Percentiles rank a stretch among this genome's conserved stretches.
These are phyloP conservation scores for Tetragnatha montana DNA, from an alignment of 2,888 invertebrate genomes.

Conservation along the genomic window DNA sequence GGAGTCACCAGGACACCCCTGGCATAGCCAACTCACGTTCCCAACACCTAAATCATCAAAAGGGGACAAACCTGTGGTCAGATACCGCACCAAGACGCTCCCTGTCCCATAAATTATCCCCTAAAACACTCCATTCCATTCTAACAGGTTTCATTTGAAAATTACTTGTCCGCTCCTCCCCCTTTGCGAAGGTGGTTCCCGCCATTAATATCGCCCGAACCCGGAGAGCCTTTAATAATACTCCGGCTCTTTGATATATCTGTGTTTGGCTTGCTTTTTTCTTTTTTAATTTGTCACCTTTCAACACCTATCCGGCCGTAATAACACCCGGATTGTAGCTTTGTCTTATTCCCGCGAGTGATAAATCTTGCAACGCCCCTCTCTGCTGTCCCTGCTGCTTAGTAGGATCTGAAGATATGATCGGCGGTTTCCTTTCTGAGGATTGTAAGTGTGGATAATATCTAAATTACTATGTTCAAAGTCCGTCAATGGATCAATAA, in stretches of 20 bases:
- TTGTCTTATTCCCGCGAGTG: slow-evolving; percentile 4
- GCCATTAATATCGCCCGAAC: slow-evolving; percentile 36
- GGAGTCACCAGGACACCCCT: neutral
- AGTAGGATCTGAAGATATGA: no score
- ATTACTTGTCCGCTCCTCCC: slow-evolving; percentile 22
- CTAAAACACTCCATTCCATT: slow-evolving; percentile 50
- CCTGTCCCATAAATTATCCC: slow-evolving; percentile 41
- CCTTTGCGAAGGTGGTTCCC: slow-evolving; percentile 39
- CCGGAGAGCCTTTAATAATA: slow-evolving; percentile 18
- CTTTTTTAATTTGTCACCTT: slow-evolving; percentile 69
- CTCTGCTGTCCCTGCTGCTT: no score
- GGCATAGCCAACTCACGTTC: slow-evolving; percentile 31
- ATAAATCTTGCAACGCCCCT: slow-evolving; percentile 40
- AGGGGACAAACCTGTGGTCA: slow-evolving; percentile 6
- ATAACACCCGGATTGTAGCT: slow-evolving; percentile 48
- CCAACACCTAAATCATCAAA: slow-evolving; percentile 15
- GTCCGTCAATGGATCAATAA: no score
- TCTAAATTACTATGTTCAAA: no score
- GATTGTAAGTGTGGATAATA: no score
- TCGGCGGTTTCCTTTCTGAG: no score
- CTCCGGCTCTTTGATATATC: slow-evolving; percentile 4
- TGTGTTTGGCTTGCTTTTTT: slow-evolving; percentile 25
- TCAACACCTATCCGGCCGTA: slow-evolving; percentile 61
- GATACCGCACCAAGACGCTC: slow-evolving; percentile 37
- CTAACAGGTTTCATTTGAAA: slow-evolving; percentile 51